These are phyloP conservation scores for Cantharis flavilabris DNA, from an alignment of 2,888 invertebrate genomes.

Conservation along the genomic window DNA sequence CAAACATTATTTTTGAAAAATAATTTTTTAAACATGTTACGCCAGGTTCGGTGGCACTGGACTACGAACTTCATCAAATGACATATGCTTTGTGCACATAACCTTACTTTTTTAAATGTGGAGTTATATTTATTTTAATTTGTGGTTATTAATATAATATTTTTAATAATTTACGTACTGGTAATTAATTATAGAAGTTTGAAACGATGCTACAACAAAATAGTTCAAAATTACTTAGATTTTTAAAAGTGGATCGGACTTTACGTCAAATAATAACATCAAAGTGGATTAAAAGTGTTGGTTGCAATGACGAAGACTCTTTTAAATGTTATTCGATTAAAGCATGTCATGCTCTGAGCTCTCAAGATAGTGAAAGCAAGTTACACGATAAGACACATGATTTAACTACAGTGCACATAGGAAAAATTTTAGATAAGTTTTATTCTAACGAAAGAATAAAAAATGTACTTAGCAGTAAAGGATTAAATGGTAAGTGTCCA, in stretches of 20 bases:
- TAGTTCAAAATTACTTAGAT: conserved; percentile 15
- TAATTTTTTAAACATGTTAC: too few relatives aligned
- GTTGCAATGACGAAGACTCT: not conserved
- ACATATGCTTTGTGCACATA: too few relatives aligned
- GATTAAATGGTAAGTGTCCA: conserved; percentile 70
- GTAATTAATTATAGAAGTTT: not conserved
- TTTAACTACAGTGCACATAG: conserved; percentile 78
- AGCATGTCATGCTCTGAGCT: not conserved
- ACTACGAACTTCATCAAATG: too few relatives aligned
- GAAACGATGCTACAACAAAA: conserved; percentile 14
- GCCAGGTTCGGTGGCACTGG: too few relatives aligned
- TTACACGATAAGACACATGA: not conserved
- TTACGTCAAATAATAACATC: conserved; percentile 3
- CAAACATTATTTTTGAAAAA: too few relatives aligned
- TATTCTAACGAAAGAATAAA: conserved; percentile 80
- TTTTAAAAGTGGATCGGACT: conserved; percentile 20
- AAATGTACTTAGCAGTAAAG: conserved; percentile 77
- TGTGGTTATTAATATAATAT: too few relatives aligned
- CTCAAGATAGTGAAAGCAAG: not conserved
- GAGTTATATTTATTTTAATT: too few relatives aligned
- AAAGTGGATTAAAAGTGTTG: not conserved
- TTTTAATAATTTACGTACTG: not conserved
- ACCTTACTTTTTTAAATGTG: too few relatives aligned
- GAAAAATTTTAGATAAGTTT: conserved; percentile 82
- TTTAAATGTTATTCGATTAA: not conserved